phyloP scores from a whole-genome alignment of 2,888 invertebrate species.

The Stomorhina lunata region DNA sequence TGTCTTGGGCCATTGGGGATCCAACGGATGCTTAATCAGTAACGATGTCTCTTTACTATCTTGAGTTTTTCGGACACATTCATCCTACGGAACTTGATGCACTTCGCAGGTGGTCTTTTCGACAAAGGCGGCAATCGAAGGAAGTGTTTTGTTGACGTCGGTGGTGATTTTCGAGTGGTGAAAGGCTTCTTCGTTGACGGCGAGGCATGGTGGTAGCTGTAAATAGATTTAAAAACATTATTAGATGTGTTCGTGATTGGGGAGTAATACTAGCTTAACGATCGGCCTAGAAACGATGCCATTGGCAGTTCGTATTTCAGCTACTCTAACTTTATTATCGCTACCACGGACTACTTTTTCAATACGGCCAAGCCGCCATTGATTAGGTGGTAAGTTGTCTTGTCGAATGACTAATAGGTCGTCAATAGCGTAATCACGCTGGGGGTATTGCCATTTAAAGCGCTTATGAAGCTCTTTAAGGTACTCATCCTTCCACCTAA shows the following conservation, averaged over 20 bases:
- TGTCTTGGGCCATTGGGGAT: no score
- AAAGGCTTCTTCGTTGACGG: background rate
- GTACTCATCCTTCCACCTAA: slow-evolving; percentile 51
- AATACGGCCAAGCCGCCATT: slow-evolving; percentile 19
- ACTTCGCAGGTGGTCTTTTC: background rate
- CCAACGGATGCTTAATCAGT: no score
- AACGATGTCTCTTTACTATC: background rate
- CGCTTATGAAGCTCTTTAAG: slow-evolving; percentile 35
- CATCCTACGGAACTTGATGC: background rate
- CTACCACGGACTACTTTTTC: no score
- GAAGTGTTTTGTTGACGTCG: background rate
- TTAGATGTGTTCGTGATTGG: background rate
- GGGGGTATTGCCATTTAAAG: slow-evolving; percentile 39
- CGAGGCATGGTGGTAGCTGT: background rate
- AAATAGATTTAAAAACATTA: no score
- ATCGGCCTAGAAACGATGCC: slow-evolving; percentile 12
- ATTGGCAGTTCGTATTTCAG: background rate
- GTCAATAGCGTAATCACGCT: background rate
- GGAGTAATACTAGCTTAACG: background rate
- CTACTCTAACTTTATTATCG: no score
- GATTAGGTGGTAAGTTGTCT: slow-evolving; percentile 1
- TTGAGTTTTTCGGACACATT: background rate
- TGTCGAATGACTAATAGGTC: slow-evolving; percentile 14
- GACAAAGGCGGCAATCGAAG: background rate
- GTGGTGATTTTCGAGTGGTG: background rate